phyloP scores from a whole-genome alignment of 2,797 vertebrate species.

The Siniperca scherzeri region DNA sequence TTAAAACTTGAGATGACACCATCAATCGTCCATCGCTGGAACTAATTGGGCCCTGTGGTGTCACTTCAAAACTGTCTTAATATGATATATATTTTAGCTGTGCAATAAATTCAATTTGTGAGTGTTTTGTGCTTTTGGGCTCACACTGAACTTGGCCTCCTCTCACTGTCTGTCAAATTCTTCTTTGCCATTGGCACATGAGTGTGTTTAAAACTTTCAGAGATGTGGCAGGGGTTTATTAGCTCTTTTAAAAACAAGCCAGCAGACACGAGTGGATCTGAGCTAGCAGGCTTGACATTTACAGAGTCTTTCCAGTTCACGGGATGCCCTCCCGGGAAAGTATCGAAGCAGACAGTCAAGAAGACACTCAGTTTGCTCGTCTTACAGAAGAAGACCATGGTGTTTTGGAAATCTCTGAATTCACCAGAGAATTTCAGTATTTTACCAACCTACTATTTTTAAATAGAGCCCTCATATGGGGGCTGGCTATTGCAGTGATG shows the following conservation, averaged over 20 bases:
- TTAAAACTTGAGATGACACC: neutral
- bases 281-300: slow-evolving; percentile 56
- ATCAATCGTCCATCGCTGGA: neutral
- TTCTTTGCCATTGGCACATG: slow-evolving; percentile 11
- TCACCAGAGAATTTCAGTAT: neutral
- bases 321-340: slow-evolving; percentile 22
- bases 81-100: neutral
- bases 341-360: slow-evolving; percentile 5
- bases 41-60: neutral
- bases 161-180: neutral
- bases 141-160: neutral
- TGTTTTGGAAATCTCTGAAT: neutral
- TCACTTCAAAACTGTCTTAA: neutral
- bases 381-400: neutral
- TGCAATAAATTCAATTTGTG: neutral
- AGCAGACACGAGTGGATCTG: slow-evolving; percentile 25
- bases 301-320: slow-evolving; percentile 50
- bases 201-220: slow-evolving; percentile 16
- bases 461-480: neutral
- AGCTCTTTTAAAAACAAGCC: slow-evolving; percentile 32
- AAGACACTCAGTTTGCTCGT: neutral
- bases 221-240: slow-evolving; percentile 45
- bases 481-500: neutral
- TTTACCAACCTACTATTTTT: neutral
- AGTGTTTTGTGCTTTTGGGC: neutral